Percentiles rank a stretch among this genome's conserved stretches.
phyloP scores from a whole-genome alignment of 2,113 vertebrate genomes.

The Odontophorus gujanensis region DNA sequence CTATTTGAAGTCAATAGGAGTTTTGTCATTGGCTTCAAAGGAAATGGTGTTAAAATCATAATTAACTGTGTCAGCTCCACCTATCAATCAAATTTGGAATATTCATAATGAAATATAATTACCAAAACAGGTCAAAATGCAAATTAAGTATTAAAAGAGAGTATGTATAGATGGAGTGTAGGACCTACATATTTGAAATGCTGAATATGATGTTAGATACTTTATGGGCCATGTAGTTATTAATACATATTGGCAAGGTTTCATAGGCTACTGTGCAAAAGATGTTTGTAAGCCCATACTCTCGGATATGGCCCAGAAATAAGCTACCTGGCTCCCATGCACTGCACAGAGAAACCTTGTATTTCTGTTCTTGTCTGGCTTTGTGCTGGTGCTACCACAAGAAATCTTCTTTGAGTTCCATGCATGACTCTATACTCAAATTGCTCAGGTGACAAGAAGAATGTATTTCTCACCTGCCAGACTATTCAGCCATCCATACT shows the following conservation, averaged over 20 bases:
- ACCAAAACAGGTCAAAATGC: neutral
- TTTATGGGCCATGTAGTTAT: neutral
- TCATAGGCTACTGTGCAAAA: neutral
- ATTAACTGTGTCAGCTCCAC: slow-evolving; percentile 6
- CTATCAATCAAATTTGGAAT: neutral
- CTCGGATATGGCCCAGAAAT: neutral
- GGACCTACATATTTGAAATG: neutral
- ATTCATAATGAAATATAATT: neutral
- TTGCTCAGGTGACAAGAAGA: neutral
- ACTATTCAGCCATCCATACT: neutral
- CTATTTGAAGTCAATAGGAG: neutral
- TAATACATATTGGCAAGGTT: neutral
- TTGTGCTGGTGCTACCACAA: neutral
- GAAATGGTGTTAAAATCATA: slow-evolving; percentile 24
- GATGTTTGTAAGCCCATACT: neutral
- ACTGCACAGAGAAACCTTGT: neutral
- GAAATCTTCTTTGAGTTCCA: neutral
- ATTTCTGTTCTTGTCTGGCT: neutral
- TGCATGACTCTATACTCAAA: neutral
- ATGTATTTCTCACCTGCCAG: neutral
- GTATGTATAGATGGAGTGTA: neutral
- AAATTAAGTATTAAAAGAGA: neutral
- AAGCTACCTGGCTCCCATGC: neutral
- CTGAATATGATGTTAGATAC: neutral
- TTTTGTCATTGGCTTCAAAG: slow-evolving; percentile 36